A percentile compares a stretch with the other conserved stretches of the same genome.
phyloP scores from a whole-genome alignment of 1,140 invertebrate genomes.

The Periplaneta americana region DNA sequence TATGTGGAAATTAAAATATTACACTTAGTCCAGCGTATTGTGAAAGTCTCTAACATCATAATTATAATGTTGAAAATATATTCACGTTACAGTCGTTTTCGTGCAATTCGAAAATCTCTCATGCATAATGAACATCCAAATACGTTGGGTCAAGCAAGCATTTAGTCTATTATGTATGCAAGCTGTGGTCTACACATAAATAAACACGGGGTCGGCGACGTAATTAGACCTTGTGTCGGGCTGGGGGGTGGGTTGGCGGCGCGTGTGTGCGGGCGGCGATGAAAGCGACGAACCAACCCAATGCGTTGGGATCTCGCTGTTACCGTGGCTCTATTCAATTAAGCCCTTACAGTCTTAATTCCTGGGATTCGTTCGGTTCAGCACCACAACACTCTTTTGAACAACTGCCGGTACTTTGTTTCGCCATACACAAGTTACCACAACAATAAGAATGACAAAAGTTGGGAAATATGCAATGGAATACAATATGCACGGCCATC shows the following conservation, averaged over 20 bases:
- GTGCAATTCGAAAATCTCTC: background rate
- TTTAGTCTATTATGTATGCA: background rate
- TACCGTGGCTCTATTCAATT: too few species aligned
- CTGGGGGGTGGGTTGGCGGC: too few species aligned
- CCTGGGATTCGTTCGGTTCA: too few species aligned
- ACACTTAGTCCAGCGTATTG: background rate
- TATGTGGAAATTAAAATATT: background rate
- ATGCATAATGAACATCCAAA: background rate
- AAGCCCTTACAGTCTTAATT: too few species aligned
- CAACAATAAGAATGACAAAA: too few species aligned
- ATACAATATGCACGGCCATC: too few species aligned
- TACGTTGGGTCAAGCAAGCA: background rate
- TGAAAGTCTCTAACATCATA: background rate
- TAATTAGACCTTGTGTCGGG: background rate
- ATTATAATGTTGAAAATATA: background rate
- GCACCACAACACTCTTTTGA: too few species aligned
- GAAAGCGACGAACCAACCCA: background rate
- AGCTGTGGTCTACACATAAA: background rate
- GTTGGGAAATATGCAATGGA: too few species aligned
- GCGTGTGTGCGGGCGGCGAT: background rate
- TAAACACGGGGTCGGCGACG: background rate
- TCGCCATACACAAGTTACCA: too few species aligned
- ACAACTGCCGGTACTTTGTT: too few species aligned
- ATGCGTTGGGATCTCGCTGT: background rate
- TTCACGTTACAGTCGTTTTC: background rate